Conservation (phyloP, 2,113 vertebrate species). For the Trichomycterus rosablanca region DNA sequence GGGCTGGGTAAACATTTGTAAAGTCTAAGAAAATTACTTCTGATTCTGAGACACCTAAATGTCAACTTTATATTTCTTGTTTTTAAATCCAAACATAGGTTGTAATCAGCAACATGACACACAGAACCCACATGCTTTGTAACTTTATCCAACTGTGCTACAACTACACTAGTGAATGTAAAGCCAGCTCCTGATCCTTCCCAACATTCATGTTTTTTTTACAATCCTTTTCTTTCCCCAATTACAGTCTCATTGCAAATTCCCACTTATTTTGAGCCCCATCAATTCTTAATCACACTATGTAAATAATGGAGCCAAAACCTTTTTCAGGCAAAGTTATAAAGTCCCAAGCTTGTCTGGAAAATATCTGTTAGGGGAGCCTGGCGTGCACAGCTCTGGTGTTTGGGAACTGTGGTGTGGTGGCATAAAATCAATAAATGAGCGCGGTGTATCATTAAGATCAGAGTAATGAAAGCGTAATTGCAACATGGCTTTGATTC, state of each 20-base stretch:
- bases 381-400: not conserved
- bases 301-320: constrained; percentile 35
- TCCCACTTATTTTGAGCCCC: constrained; percentile 27
- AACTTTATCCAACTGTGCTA: too few relatives aligned
- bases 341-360: constrained; percentile 18
- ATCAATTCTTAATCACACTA: constrained; percentile 39
- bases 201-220: not conserved
- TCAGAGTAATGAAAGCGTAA: constrained; percentile 30
- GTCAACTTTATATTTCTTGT: too few relatives aligned
- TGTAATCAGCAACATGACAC: too few relatives aligned
- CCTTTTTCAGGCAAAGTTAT: constrained; percentile 7
- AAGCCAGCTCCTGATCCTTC: too few relatives aligned
- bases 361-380: constrained; percentile 7
- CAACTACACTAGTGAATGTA: too few relatives aligned
- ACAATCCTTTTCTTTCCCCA: not conserved
- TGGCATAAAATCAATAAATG: constrained; percentile 41
- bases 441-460: constrained; percentile 30
- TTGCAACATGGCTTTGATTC: constrained; percentile 38
- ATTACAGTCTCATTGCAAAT: constrained; percentile 25
- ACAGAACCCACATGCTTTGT: too few relatives aligned
- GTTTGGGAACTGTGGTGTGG: constrained; percentile 7
- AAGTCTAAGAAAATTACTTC: too few relatives aligned
- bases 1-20: too few relatives aligned
- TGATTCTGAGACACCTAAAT: too few relatives aligned
- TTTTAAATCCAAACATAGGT: too few relatives aligned